phyloP scores from a whole-genome alignment of 2,113 vertebrate species.

The Lethenteron reissneri region DNA sequence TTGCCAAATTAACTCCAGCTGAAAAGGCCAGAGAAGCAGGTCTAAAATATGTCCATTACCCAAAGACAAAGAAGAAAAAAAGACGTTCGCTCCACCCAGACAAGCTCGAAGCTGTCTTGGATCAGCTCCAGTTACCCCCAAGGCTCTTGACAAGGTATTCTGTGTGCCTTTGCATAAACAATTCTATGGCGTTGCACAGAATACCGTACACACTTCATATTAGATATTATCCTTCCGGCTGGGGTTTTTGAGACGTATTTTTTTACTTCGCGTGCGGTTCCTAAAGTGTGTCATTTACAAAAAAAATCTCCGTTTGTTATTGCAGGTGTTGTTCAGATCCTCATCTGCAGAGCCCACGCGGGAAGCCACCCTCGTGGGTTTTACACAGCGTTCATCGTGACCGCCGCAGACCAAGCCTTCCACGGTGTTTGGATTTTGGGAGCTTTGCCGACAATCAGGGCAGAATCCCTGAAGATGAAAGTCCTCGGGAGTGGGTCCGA shows the following conservation, averaged over 20 bases:
- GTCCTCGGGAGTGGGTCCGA: constrained; percentile 16
- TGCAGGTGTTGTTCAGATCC: too few species aligned
- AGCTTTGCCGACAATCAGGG: constrained; percentile 14
- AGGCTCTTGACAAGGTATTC: constrained; percentile 19
- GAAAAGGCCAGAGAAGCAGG: constrained; percentile 14
- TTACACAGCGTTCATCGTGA: not conserved
- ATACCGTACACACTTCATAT: too few species aligned
- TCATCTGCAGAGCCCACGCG: too few species aligned
- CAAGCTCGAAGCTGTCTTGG: constrained; percentile 16
- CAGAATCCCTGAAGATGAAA: constrained; percentile 14
- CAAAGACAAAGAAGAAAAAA: constrained; percentile 14
- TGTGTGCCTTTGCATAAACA: too few species aligned
- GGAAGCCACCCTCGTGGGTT: too few species aligned
- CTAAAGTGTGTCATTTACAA: too few species aligned
- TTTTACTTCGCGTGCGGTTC: too few species aligned
- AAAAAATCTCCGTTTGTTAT: too few species aligned
- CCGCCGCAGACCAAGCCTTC: constrained; percentile 18
- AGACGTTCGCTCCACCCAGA: constrained; percentile 13
- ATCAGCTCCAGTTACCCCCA: constrained; percentile 18
- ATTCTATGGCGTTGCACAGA: too few species aligned
- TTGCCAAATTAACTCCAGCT: constrained; percentile 8
- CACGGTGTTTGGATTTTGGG: constrained; percentile 22
- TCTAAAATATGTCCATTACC: constrained; percentile 14
- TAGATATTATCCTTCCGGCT: too few species aligned
- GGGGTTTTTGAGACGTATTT: too few species aligned